Evolutionary conservation across 53 echinoderm and acorn worm genomes (phyloP), one percentile per base, ranked within the genome.

Genomic region (Actinopyga echinites): DNA sequence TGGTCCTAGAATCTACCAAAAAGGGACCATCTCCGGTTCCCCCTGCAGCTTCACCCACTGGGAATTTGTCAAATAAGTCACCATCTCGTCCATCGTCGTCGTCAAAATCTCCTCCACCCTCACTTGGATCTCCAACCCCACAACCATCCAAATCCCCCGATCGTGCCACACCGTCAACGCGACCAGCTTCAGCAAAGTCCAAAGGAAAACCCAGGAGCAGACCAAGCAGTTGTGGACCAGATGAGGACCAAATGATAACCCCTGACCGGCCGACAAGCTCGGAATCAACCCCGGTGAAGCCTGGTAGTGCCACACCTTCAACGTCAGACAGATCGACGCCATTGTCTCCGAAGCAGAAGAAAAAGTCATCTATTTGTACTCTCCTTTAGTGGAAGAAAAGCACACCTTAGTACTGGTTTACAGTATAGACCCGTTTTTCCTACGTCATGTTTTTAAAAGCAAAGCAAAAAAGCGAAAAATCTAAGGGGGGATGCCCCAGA

Each of bases 331-430:
- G 28, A 20, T 30, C 62, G 10, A 30, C 62, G 26, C 22, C 62
- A 62, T 62, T 23, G n/a, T 77, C 77, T 13, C 77, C 77, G 25
- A 77, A 56, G 21, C 77, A 54, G 33, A 77, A 77, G 54, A 77
- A 62, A 30, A 77, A 75, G 25, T 75, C 77, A 19, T 77, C 77
- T 22, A 21, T 77, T 8, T 77, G 77, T 32, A 55, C 20, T 23
- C 21, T 77, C 0, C 1, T 77, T 29, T 77, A 20, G 54, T 77
- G 26, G 26, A 62, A 12, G 4, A 62, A 62, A 26, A 0, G 2
- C 4, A 30, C 0, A 62, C 17, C 3, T 49, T 49, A 15, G 15
- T 15, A 40, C 17, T 49, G 49, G 13, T 13, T 2, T 49, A 15
- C 49, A 49, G 49, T n/a, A n/a, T n/a, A n/a, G n/a, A n/a, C n/a